Conservation (phyloP, 1,140 invertebrate species). For the Euwallacea fornicatus region DNA sequence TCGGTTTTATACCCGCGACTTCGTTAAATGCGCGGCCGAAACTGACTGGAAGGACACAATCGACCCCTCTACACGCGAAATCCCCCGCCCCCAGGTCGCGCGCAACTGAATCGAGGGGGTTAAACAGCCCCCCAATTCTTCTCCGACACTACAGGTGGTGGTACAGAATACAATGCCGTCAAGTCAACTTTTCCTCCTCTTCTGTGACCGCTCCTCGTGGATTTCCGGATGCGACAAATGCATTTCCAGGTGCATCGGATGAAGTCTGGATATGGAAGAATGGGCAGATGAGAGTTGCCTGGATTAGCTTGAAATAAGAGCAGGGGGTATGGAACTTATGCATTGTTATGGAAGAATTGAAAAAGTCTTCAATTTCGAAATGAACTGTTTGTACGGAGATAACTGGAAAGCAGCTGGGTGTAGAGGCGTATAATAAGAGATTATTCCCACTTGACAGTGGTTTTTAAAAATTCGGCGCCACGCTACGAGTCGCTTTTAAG, state of each 20-base stretch:
- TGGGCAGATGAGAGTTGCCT: too few relatives aligned
- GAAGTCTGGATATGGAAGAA: too few relatives aligned
- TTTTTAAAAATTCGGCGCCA: too few relatives aligned
- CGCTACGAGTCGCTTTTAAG: too few relatives aligned
- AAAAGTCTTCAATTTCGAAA: too few relatives aligned
- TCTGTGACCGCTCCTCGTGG: constrained; percentile 22
- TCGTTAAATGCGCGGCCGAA: constrained; percentile 48
- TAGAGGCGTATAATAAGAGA: too few relatives aligned
- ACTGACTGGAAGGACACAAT: constrained; percentile 44
- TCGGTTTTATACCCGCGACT: constrained; percentile 49
- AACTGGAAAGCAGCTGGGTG: too few relatives aligned
- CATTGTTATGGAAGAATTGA: too few relatives aligned
- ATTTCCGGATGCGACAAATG: constrained; percentile 8
- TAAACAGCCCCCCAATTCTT: constrained; percentile 17
- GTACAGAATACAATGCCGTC: constrained; percentile 30
- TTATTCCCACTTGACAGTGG: too few relatives aligned
- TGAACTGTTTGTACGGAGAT: too few relatives aligned
- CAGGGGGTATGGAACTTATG: too few relatives aligned
- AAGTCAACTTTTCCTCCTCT: constrained; percentile 27
- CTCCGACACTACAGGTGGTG: constrained; percentile 49
- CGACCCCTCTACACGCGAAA: constrained; percentile 44
- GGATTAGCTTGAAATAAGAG: too few relatives aligned
- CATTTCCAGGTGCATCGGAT: neutral
- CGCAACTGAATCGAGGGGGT: constrained; percentile 28
- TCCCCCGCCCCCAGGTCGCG: constrained; percentile 43